Percentiles rank a stretch among this genome's conserved stretches.
Conservation (phyloP, 2,797 vertebrate genomes). For the Acanthis flammea region DNA sequence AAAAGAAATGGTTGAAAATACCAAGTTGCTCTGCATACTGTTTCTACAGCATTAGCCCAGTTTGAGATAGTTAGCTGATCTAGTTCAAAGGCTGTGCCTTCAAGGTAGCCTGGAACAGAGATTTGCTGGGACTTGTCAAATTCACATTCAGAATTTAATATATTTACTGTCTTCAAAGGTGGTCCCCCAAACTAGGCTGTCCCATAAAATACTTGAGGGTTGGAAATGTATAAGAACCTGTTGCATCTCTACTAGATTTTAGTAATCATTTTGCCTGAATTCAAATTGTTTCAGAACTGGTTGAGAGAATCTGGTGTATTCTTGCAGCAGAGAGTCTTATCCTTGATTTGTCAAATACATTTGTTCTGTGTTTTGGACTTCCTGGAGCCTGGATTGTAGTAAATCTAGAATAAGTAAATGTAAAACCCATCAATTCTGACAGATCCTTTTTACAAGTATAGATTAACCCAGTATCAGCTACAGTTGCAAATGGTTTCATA, state of each 20-base stretch:
- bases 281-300: not conserved
- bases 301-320: not conserved
- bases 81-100: not conserved
- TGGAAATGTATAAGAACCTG: not conserved
- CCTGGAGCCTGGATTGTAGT: not conserved
- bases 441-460: not conserved
- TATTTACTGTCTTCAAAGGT: not conserved
- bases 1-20: not conserved
- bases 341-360: not conserved
- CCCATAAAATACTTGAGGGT: not conserved
- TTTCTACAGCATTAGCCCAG: not conserved
- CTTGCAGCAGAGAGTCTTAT: not conserved
- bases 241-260: not conserved
- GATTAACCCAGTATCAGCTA: not conserved
- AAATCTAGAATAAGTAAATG: not conserved
- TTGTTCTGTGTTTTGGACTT: not conserved
- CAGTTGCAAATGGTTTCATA: not conserved
- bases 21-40: not conserved
- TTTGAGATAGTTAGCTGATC: not conserved
- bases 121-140: not conserved
- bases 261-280: not conserved
- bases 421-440: not conserved
- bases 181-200: not conserved
- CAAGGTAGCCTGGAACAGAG: not conserved
- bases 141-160: not conserved